Base-by-base conservation (phyloP, 1,140 invertebrate genomes). In the Temnothorax nylanderi region DNA sequence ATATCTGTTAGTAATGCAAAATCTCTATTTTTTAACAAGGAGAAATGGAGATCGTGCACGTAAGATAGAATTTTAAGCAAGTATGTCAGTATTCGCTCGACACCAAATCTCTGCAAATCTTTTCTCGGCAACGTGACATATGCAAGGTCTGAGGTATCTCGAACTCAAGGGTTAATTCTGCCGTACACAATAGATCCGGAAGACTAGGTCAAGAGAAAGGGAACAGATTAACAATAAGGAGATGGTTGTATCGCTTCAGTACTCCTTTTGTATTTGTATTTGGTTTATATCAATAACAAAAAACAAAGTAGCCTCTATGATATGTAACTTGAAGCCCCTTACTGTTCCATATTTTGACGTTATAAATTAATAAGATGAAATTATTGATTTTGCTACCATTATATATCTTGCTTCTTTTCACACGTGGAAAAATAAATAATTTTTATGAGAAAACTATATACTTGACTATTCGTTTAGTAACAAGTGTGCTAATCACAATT, bases 171-270 rank as follows among this genome's bases (percentile, higher is more conserved):
- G 86, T 87, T 87, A 90, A 90, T 89, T 90, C 85, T 90, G 58
- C 67, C 62, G 58, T 85, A 67, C 60, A 90, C 88, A 89, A 90
- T 90, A 44, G 78, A 90, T 87, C 51, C 60, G 60, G 58, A 91
- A 92, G 89, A 92, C 87, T 92, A 86, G 91, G 80, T 91, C 87
- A 91, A 91, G 88, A 90, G 88, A 90, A 90, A 84, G 74, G 78
- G 85, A 89, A 90, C 82, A 88, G 60, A 64, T 87, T 89, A 89
- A 90, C 47, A 87, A 90, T 76, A 75, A 51, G 54, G 65, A 87
- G 89, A 87, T 58, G 54, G 32, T 32, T 87, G 60, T 67, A 87
- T 89, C 87, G 58, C 44, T 84, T n/a, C 51, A 41, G 32, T 58
- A 18, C 13, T 54, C 26, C 16, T 44, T n/a, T 49, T 71, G 6